phyloP scores from a whole-genome alignment of 2,113 vertebrate species.

The Isichthys henryi region DNA sequence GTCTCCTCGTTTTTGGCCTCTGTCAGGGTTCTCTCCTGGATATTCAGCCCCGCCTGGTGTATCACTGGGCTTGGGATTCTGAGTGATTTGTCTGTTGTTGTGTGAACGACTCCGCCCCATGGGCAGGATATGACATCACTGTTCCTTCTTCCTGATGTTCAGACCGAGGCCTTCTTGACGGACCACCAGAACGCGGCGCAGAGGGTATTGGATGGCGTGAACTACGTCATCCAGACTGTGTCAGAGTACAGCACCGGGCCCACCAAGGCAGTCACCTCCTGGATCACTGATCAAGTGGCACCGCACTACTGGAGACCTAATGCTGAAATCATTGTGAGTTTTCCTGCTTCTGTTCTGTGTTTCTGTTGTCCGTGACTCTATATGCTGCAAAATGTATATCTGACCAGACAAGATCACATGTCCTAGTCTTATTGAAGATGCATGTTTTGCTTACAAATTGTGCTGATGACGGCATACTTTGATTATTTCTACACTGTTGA shows the following conservation, averaged over 20 bases:
- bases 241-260: constrained; percentile 66
- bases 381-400: background rate
- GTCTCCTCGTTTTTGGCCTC: background rate
- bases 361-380: background rate
- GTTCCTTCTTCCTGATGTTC: background rate
- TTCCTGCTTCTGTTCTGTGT: background rate
- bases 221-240: constrained; percentile 64
- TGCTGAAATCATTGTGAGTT: constrained; percentile 62
- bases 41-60: background rate
- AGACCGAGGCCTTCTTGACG: constrained; percentile 59
- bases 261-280: constrained; percentile 61
- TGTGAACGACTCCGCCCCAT: background rate
- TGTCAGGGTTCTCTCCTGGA: background rate
- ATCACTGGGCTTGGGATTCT: background rate
- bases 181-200: constrained; percentile 70
- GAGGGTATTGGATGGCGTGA: constrained; percentile 68
- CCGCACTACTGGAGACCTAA: constrained; percentile 72
- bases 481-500: background rate
- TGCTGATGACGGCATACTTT: background rate
- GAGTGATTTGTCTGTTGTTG: background rate
- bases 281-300: constrained; percentile 72
- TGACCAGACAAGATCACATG: background rate
- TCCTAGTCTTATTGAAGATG: background rate
- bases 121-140: background rate
- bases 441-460: background rate